These are phyloP conservation scores for Myotis davidii DNA, from an alignment of 2,113 vertebrate species.

Conservation along the genomic window DNA sequence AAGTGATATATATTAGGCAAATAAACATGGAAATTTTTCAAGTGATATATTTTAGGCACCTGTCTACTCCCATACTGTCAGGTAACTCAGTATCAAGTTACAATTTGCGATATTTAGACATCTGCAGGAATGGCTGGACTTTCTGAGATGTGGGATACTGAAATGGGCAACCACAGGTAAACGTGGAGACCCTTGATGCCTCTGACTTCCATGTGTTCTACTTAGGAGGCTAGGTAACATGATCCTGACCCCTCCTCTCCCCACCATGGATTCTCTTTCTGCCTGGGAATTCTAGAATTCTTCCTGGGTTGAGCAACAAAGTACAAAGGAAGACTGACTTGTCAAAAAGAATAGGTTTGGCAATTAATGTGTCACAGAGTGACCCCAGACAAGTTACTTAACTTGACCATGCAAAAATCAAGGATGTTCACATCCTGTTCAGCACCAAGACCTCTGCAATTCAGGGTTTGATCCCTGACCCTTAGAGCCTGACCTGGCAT, in stretches of 20 bases:
- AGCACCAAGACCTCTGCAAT: background rate
- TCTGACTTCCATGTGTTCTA: background rate
- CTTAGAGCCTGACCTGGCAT: background rate
- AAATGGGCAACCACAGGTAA: background rate
- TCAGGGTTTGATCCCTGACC: background rate
- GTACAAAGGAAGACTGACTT: constrained; percentile 68
- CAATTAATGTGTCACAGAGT: constrained; percentile 72
- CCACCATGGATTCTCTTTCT: background rate
- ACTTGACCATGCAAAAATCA: constrained; percentile 46
- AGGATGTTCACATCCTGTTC: constrained; percentile 71
- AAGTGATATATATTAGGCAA: background rate
- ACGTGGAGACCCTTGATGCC: background rate
- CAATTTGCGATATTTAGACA: background rate
- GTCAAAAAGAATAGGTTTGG: constrained; percentile 72
- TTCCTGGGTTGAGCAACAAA: constrained; percentile 69
- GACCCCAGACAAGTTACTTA: constrained; percentile 62
- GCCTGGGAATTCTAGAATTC: constrained; percentile 53
- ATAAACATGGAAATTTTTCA: background rate
- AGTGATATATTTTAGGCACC: background rate
- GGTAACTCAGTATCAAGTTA: background rate
- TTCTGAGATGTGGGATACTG: background rate
- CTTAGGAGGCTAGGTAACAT: background rate
- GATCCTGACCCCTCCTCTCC: background rate
- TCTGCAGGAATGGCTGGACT: background rate
- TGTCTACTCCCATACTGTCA: background rate